Percentiles rank a stretch among this genome's conserved stretches.
phyloP scores from a whole-genome alignment of 2,113 vertebrate species.

The Brachirus orientalis region DNA sequence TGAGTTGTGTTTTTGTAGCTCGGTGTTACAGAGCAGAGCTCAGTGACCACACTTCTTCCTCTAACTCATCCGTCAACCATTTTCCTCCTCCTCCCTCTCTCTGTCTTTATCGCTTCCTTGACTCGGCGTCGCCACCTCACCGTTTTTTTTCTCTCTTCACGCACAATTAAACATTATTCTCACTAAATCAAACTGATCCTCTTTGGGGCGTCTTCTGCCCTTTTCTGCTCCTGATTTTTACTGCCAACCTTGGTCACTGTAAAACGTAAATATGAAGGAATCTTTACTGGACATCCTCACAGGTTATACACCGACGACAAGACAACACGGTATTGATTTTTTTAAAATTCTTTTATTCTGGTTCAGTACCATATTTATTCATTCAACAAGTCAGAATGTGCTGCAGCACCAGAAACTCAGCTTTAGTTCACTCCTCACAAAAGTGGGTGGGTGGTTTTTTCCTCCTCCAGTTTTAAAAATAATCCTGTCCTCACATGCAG shows the following conservation, averaged over 20 bases:
- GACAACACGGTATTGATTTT: conserved; percentile 17
- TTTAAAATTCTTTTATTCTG: neutral
- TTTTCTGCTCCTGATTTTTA: conserved; percentile 56
- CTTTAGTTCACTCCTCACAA: too few species aligned
- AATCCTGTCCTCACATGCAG: too few species aligned
- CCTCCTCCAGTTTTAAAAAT: too few species aligned
- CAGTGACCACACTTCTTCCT: conserved; percentile 17
- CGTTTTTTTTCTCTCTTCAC: conserved; percentile 34
- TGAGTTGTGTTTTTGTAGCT: too few species aligned
- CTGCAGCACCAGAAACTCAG: conserved; percentile 9
- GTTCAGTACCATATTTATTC: conserved; percentile 9
- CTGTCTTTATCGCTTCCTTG: conserved; percentile 36
- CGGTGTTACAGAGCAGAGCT: too few species aligned
- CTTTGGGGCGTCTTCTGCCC: conserved; percentile 25
- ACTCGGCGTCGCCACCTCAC: conserved; percentile 26
- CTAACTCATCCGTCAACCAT: conserved; percentile 42
- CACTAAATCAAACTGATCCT: conserved; percentile 64
- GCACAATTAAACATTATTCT: conserved; percentile 60
- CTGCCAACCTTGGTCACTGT: conserved; percentile 47
- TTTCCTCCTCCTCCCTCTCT: neutral
- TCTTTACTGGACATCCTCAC: neutral
- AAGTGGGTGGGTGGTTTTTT: too few species aligned
- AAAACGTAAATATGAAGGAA: conserved; percentile 27
- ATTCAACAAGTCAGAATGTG: conserved; percentile 3
- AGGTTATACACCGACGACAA: conserved; percentile 12